phyloP scores from a whole-genome alignment of 2,113 vertebrate species.

The Carollia perspicillata region DNA sequence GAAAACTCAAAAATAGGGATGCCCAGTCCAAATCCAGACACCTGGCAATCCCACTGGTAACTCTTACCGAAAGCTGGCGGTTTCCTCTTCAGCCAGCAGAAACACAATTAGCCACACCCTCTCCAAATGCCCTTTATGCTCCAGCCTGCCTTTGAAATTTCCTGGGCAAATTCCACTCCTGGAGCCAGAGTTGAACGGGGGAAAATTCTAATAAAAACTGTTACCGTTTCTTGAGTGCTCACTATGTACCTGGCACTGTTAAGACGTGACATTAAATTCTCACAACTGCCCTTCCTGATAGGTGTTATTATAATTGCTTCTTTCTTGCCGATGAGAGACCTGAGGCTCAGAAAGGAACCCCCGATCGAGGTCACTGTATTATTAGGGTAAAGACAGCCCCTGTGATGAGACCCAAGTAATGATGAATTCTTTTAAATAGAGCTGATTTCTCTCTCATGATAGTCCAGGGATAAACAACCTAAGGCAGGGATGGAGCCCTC shows the following conservation, averaged over 20 bases:
- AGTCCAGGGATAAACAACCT: neutral
- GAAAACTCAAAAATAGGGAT: constrained; percentile 40
- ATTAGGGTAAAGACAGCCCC: neutral
- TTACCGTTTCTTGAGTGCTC: neutral
- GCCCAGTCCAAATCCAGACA: constrained; percentile 49
- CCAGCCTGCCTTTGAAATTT: neutral
- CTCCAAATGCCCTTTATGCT: neutral
- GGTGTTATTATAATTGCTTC: no score
- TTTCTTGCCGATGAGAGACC: neutral
- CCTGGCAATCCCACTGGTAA: constrained; percentile 52
- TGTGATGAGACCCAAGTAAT: neutral
- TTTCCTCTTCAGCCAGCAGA: constrained; percentile 1
- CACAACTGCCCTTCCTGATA: neutral
- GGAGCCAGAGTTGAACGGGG: neutral
- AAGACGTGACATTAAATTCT: neutral
- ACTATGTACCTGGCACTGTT: neutral
- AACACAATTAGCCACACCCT: constrained; percentile 33
- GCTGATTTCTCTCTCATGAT: neutral
- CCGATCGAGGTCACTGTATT: neutral
- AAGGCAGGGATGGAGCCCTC: neutral
- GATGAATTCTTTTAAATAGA: neutral
- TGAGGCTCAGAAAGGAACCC: neutral
- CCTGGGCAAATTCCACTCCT: neutral
- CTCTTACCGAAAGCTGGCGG: neutral
- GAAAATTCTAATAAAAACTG: neutral